Percentiles rank a stretch among this genome's conserved stretches.
These are phyloP conservation scores for Masnerella sp. DNA, from an alignment of 2,888 invertebrate species.

Conservation along the genomic window DNA sequence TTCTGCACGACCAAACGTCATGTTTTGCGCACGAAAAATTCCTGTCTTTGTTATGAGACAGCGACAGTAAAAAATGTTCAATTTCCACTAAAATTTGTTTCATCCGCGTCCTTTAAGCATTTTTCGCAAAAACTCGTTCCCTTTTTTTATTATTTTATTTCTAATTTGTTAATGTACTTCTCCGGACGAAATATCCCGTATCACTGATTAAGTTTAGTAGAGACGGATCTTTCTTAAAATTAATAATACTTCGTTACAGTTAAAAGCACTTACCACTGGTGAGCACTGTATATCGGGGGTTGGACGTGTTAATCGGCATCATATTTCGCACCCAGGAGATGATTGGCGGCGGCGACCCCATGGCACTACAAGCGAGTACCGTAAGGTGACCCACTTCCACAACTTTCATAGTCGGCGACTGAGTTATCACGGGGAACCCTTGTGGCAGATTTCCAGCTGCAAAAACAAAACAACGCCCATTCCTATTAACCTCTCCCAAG, in stretches of 20 bases:
- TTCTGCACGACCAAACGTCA: too few relatives aligned
- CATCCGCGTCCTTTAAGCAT: too few relatives aligned
- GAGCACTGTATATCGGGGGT: slow-evolving; percentile 90
- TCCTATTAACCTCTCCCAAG: slow-evolving; percentile 20
- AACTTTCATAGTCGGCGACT: slow-evolving; percentile 93
- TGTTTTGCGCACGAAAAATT: too few relatives aligned
- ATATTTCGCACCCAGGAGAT: slow-evolving; percentile 97
- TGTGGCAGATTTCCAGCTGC: slow-evolving; percentile 91
- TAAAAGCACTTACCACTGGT: slow-evolving; percentile 83
- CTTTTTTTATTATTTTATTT: too few relatives aligned
- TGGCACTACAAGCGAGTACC: slow-evolving; percentile 92
- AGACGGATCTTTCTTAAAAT: too few relatives aligned
- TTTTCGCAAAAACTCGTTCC: too few relatives aligned
- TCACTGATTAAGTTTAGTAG: too few relatives aligned
- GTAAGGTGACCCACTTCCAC: slow-evolving; percentile 97
- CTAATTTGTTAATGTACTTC: too few relatives aligned
- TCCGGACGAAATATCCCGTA: too few relatives aligned
- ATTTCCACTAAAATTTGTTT: too few relatives aligned
- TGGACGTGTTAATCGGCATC: slow-evolving; percentile 91
- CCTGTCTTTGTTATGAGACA: too few relatives aligned
- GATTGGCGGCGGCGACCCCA: slow-evolving; percentile 88
- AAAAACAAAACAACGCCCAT: slow-evolving; percentile 66
- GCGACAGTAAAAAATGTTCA: too few relatives aligned
- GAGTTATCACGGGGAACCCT: slow-evolving; percentile 94
- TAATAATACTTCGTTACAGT: background rate